Base-by-base conservation (phyloP, 2,797 vertebrate genomes). In the Pangasius macronema region DNA sequence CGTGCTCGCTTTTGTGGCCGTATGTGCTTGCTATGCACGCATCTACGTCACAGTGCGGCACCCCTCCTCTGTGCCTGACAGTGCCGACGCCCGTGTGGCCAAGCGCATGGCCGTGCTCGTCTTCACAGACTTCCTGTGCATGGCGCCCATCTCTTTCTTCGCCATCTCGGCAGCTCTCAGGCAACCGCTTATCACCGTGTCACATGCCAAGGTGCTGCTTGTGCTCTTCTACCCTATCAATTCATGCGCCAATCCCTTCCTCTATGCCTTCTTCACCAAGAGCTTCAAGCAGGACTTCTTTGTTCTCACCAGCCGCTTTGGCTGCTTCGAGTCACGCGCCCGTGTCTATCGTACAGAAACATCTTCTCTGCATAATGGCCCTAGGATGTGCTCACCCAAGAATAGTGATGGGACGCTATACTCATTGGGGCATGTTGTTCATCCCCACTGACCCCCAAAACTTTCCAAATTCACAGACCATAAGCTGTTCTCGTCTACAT, bases 171-270 rank as follows among this genome's bases (percentile, higher is more conserved):
- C 98, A 0, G 97, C 98, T 0, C 94, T 99, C 84, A 99, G 97
- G 92, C 93, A 96, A 46, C 98, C 99, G 2, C 97, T 99, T 80
- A 99, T 99, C 94, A 98, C 97, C 0, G 96, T 99, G 16, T 97
- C 97, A 13, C 95, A 98, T n/a, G 96, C 98, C 89, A 99, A 99
- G 93, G 95, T 99, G 81, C 96, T 99, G 22, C 93, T 99, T 88
- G 98, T 99, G 70, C 91, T 99, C 82, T 99, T 99, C 91, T 99
- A 99, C 89, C 99, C 99, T 3, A 98, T 99, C 90, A 99, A 99
- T 93, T 99, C 98, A 0, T 99, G 98, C 53, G 95, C 96, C 36
- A 99, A 99, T 91, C 99, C 99, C 4, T 99, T 99, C 91, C 95
- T 99, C n/a, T 99, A 99, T 0, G 97, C 97, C 87, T 97, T 99